Evolutionary conservation across 2,113 vertebrate genomes (phyloP).

Genomic region (Illadopsis cleaveri): DNA sequence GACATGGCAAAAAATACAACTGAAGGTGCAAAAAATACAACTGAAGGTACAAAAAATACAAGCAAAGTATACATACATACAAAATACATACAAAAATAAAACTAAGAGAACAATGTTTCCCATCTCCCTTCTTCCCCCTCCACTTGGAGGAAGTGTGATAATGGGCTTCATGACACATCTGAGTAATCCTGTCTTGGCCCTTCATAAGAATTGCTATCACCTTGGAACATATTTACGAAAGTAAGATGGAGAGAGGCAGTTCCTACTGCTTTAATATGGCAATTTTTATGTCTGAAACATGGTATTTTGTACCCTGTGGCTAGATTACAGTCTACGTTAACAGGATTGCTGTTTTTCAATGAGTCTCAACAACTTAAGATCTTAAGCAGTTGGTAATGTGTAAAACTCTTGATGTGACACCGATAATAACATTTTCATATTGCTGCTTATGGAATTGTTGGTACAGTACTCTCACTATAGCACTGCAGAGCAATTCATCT

Average conservation of each 20-base stretch:
- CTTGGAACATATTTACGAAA: not conserved
- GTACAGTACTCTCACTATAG: not conserved
- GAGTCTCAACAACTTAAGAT: not conserved
- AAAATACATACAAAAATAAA: not conserved
- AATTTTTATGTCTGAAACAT: not conserved
- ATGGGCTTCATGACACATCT: not conserved
- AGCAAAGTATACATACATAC: not conserved
- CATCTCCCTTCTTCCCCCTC: not conserved
- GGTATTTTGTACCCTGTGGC: not conserved
- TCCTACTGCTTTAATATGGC: not conserved
- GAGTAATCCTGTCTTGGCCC: not conserved
- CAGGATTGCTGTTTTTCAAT: not conserved
- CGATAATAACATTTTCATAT: not conserved
- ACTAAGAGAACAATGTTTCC: not conserved
- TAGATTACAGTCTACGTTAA: not conserved
- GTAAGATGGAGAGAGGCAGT: not conserved
- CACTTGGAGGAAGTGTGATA: not conserved
- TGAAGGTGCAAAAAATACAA: too few relatives aligned
- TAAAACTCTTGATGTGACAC: not conserved
- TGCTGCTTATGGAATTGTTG: not conserved
- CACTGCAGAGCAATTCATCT: not conserved
- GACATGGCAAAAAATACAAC: not conserved
- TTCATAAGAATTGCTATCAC: rapidly evolving
- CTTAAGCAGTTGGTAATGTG: not conserved
- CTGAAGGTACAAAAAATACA: not conserved